Percentiles rank a stretch among this genome's conserved stretches.
Conservation (phyloP, 2,797 vertebrate genomes). For the Centropyge bicolor region DNA sequence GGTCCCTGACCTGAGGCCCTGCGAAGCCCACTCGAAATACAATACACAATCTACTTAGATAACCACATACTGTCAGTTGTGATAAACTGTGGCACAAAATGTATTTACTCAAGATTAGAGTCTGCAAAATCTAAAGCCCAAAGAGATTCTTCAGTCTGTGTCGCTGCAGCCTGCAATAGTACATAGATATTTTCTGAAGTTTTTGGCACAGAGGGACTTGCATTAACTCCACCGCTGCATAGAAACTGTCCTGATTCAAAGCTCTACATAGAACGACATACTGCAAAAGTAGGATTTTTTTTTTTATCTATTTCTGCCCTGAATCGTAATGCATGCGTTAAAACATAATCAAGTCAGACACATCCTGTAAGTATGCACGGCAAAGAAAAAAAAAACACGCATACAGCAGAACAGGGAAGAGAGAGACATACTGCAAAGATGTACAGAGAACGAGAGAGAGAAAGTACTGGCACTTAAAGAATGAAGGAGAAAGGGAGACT, state of each 20-base stretch:
- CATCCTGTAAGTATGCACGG: slow-evolving; percentile 12
- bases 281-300: slow-evolving; percentile 11
- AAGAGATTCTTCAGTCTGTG: not conserved
- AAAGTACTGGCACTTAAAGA: not conserved
- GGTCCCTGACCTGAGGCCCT: slow-evolving; percentile 5
- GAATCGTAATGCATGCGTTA: slow-evolving; percentile 39
- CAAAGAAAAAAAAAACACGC: not conserved
- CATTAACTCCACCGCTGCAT: slow-evolving; percentile 17
- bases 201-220: not conserved
- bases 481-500: slow-evolving; percentile 1
- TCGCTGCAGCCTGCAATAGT: not conserved
- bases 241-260: slow-evolving; percentile 1
- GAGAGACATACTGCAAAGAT: not conserved
- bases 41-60: not conserved
- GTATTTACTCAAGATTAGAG: slow-evolving; percentile 17
- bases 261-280: slow-evolving; percentile 4
- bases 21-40: slow-evolving; percentile 23
- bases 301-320: slow-evolving; percentile 42
- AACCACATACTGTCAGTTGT: not conserved
- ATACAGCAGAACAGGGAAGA: slow-evolving; percentile 7
- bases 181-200: not conserved
- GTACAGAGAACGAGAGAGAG: not conserved
- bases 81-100: slow-evolving; percentile 11
- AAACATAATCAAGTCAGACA: slow-evolving; percentile 35
- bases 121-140: slow-evolving; percentile 10